A percentile compares a stretch with the other conserved stretches of the same genome.
Conservation (phyloP, 1,140 invertebrate species). For the Achroia grisella region DNA sequence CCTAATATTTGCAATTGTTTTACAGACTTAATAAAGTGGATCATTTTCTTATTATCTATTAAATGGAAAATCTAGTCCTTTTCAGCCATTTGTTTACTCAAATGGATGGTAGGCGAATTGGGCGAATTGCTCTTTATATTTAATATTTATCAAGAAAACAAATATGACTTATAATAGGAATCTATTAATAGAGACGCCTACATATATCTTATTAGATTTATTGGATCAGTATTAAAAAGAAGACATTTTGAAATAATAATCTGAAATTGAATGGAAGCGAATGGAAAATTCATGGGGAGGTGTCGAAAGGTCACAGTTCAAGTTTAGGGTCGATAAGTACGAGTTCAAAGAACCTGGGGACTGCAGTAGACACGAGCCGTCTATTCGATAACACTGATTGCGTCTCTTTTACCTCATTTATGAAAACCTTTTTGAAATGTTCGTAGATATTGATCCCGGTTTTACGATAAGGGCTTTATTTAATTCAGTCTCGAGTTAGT, state of each 20-base stretch:
- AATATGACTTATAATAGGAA: neutral
- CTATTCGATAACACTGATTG: conserved; percentile 25
- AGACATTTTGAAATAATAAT: conserved; percentile 21
- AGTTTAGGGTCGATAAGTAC: conserved; percentile 43
- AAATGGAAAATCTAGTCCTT: too few species aligned
- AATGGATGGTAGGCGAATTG: conserved; percentile 8
- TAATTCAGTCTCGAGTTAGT: too few species aligned
- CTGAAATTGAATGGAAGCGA: neutral
- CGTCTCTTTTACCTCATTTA: conserved; percentile 16
- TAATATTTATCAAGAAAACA: conserved; percentile 1
- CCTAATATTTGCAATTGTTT: too few species aligned
- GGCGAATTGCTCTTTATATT: neutral
- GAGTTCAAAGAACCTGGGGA: conserved; percentile 25
- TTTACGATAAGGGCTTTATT: too few species aligned
- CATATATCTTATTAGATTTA: neutral
- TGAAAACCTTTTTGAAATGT: too few species aligned
- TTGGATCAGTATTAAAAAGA: neutral
- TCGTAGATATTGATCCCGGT: too few species aligned
- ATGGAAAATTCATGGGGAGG: neutral
- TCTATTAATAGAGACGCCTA: neutral
- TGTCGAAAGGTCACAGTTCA: conserved; percentile 49
- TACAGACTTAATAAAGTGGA: too few species aligned
- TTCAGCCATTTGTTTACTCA: too few species aligned
- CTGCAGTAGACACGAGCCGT: neutral
- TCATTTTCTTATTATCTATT: too few species aligned